phyloP scores from a whole-genome alignment of 2,888 invertebrate genomes.

The Pristionchus fissidentatus region DNA sequence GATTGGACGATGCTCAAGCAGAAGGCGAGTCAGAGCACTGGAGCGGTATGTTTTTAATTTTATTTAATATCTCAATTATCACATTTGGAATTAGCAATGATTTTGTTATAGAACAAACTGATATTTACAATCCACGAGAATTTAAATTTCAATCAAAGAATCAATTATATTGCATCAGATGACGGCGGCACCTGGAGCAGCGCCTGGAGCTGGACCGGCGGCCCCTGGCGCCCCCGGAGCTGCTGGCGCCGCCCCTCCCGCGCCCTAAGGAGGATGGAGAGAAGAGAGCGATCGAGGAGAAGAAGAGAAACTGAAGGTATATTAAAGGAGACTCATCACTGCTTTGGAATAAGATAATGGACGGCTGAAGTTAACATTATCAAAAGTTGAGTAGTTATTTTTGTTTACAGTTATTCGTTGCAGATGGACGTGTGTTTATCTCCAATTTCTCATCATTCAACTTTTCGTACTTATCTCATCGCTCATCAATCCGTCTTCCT shows the following conservation, averaged over 20 bases:
- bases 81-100: not conserved
- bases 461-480: not conserved
- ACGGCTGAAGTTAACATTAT: not conserved
- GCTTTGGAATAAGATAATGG: not conserved
- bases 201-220: not conserved
- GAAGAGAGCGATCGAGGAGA: not conserved
- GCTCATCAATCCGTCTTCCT: not conserved
- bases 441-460: not conserved
- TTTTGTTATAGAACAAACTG: no score
- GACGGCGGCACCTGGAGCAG: not conserved
- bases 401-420: no score
- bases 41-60: not conserved
- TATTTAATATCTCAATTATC: not conserved
- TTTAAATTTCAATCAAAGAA: no score
- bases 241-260: constrained; percentile 30
- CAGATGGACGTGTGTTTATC: no score
- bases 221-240: constrained; percentile 16
- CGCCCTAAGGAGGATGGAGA: constrained; percentile 24
- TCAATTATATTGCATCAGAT: no score
- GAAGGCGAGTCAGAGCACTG: constrained; percentile 80
- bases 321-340: not conserved
- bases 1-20: constrained; percentile 99
- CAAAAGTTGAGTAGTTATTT: no score
- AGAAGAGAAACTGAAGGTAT: not conserved
- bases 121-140: no score